These are phyloP conservation scores for Mechanitis mazaeus DNA, from an alignment of 2,888 invertebrate genomes.

Conservation along the genomic window DNA sequence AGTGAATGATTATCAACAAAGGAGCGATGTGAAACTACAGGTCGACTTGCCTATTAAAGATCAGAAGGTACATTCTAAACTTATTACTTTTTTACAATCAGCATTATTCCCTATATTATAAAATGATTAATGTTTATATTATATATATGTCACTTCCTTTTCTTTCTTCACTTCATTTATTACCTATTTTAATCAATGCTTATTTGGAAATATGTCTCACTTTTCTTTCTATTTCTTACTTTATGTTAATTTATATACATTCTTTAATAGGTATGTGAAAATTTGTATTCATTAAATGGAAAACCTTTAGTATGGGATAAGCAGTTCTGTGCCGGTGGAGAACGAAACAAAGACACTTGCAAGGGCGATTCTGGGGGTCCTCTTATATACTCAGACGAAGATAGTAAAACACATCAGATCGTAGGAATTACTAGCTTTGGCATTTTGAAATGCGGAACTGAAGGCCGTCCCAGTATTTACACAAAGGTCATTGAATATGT, in stretches of 20 bases:
- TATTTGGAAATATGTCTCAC: too few relatives aligned
- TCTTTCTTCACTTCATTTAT: too few relatives aligned
- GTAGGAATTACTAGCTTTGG: slow-evolving; percentile 52
- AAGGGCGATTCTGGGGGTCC: slow-evolving; percentile 58
- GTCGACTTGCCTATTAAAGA: slow-evolving; percentile 43
- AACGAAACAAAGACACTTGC: slow-evolving; percentile 46
- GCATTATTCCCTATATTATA: too few relatives aligned
- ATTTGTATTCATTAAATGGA: not conserved
- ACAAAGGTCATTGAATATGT: slow-evolving; percentile 45
- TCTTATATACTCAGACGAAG: slow-evolving; percentile 34
- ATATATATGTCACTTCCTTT: too few relatives aligned
- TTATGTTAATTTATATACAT: too few relatives aligned
- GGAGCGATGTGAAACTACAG: slow-evolving; percentile 42
- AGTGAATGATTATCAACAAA: slow-evolving; percentile 27
- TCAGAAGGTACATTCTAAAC: slow-evolving; percentile 28
- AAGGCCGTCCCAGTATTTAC: slow-evolving; percentile 47
- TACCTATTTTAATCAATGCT: too few relatives aligned
- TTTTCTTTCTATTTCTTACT: too few relatives aligned
- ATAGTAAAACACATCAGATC: slow-evolving; percentile 35
- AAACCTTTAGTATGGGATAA: slow-evolving; percentile 34
- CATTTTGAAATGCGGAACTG: slow-evolving; percentile 39
- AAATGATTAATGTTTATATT: not conserved
- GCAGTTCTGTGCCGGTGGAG: slow-evolving; percentile 52
- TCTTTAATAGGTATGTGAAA: not conserved
- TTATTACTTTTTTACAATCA: too few relatives aligned